phyloP scores from a whole-genome alignment of 2,797 vertebrate species.

The Picus viridis region DNA sequence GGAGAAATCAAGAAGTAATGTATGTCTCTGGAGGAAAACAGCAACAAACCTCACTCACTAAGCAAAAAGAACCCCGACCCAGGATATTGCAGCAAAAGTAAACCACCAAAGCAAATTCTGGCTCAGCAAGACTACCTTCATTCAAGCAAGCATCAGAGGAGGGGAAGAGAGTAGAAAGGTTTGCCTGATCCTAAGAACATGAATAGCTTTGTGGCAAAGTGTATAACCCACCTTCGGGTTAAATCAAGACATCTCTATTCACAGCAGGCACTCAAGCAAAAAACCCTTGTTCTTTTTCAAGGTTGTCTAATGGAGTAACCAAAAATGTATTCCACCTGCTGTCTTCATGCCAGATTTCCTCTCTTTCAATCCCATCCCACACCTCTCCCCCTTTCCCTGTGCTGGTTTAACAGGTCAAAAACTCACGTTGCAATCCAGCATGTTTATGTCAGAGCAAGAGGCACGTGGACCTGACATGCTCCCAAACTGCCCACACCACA shows the following conservation, averaged over 20 bases:
- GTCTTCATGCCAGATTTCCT: background rate
- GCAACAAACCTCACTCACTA: no score
- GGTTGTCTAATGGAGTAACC: background rate
- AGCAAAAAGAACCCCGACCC: background rate
- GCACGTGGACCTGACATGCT: accelerated
- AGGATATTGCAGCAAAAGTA: background rate
- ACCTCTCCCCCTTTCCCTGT: background rate
- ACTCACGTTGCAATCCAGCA: background rate
- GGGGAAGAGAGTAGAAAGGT: background rate
- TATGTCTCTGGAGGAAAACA: background rate
- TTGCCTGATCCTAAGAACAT: background rate
- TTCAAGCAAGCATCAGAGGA: background rate
- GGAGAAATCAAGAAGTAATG: background rate
- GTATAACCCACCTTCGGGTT: background rate
- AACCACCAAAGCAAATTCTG: background rate
- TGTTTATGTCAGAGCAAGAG: background rate
- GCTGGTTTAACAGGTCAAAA: background rate
- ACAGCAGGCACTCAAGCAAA: background rate
- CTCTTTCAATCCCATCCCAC: background rate
- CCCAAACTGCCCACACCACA: background rate
- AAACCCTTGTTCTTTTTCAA: background rate
- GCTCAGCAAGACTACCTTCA: background rate
- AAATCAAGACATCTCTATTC: background rate
- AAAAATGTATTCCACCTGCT: background rate
- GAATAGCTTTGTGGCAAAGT: background rate